Percentiles rank a stretch among this genome's conserved stretches.
These are phyloP conservation scores for Xyrauchen texanus DNA, from an alignment of 2,113 vertebrate genomes.

Conservation along the genomic window DNA sequence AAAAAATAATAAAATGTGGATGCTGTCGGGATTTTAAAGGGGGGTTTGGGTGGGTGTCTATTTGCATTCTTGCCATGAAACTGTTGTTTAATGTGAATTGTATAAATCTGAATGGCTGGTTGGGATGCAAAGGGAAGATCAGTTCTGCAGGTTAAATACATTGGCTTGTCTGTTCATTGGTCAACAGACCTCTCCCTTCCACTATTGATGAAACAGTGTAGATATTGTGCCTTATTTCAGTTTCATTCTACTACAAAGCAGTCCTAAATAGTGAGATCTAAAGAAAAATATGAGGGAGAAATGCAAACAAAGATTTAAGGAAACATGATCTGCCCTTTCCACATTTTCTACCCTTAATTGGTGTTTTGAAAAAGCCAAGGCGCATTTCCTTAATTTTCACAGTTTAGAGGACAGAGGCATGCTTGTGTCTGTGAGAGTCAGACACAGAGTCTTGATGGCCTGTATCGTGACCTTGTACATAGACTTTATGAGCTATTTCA, in stretches of 20 bases:
- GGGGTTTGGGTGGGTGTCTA: background rate
- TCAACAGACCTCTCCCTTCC: conserved; percentile 32
- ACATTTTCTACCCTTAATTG: background rate
- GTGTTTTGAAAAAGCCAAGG: background rate
- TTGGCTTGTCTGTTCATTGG: conserved; percentile 71
- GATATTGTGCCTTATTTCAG: conserved; percentile 99
- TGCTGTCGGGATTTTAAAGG: background rate
- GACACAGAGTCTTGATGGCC: conserved; percentile 74
- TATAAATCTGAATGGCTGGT: conserved; percentile 62
- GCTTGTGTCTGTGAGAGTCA: too few species aligned
- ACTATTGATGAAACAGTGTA: conserved; percentile 74
- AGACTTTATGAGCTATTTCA: conserved; percentile 87
- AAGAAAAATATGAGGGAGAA: conserved; percentile 57
- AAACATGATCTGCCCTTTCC: conserved; percentile 17
- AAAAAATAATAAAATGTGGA: conserved; percentile 54
- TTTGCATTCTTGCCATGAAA: conserved; percentile 56
- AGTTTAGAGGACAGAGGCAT: too few species aligned
- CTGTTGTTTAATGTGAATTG: conserved; percentile 59
- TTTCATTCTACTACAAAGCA: conserved; percentile 70
- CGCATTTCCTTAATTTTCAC: conserved; percentile 22
- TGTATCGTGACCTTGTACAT: conserved; percentile 83
- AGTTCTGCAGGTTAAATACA: conserved; percentile 63
- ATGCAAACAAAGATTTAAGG: background rate
- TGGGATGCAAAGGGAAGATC: conserved; percentile 70
- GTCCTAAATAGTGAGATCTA: conserved; percentile 80